A percentile compares a stretch with the other conserved stretches of the same genome.
These are phyloP conservation scores for Naja naja DNA, from an alignment of 2,113 vertebrate species.

Conservation along the genomic window DNA sequence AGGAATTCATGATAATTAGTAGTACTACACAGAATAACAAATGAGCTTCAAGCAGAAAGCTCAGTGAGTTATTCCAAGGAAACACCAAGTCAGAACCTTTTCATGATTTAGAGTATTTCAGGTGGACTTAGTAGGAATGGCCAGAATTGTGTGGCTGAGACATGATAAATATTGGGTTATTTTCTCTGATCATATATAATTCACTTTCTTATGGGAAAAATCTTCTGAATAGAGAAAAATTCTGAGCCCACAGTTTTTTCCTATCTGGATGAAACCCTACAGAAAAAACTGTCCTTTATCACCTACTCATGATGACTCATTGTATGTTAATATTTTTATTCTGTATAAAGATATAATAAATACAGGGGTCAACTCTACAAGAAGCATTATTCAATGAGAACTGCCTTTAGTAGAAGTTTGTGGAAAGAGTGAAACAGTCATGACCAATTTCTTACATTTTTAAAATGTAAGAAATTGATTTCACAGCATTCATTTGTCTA, in stretches of 20 bases:
- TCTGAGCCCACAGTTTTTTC: background rate
- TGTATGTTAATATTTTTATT: background rate
- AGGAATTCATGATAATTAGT: conserved; percentile 45
- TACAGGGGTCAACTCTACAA: background rate
- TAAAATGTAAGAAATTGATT: background rate
- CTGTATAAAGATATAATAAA: background rate
- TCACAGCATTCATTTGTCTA: background rate
- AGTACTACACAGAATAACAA: conserved; percentile 49
- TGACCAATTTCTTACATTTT: too few species aligned
- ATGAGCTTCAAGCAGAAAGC: conserved; percentile 39
- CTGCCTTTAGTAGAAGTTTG: background rate
- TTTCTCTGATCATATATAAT: background rate
- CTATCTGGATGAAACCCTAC: background rate
- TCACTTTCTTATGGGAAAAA: background rate
- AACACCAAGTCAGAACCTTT: conserved; percentile 27
- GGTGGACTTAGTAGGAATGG: conserved; percentile 1
- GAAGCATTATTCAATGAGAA: background rate
- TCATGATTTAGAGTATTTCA: conserved; percentile 5
- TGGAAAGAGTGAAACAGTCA: background rate
- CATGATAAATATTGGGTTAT: background rate
- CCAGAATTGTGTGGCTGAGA: background rate
- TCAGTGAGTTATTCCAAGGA: background rate
- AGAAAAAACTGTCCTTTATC: background rate
- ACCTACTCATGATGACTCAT: background rate
- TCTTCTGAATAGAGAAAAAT: background rate